Conservation (phyloP, 2,113 vertebrate species). For the Recurvirostra avosetta region DNA sequence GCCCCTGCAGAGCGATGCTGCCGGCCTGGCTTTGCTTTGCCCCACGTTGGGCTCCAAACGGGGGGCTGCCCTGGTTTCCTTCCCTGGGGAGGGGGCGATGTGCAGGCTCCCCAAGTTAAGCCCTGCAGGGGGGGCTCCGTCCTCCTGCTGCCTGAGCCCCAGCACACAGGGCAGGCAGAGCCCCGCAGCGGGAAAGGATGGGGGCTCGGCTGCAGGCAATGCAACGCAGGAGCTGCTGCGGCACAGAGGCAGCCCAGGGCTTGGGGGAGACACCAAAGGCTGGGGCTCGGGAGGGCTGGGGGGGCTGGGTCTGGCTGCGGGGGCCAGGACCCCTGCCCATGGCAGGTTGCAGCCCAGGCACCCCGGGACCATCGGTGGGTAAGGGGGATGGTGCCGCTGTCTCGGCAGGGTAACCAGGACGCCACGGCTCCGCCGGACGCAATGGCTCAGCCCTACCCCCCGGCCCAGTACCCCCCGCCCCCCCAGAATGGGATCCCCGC, state of each 20-base stretch:
- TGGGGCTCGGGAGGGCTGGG: accelerated
- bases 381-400: not conserved
- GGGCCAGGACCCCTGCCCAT: not conserved
- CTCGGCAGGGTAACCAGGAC: conserved; percentile 89
- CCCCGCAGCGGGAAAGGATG: accelerated
- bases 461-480: conserved; percentile 86
- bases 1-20: not conserved
- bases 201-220: accelerated
- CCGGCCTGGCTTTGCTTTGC: not conserved
- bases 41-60: accelerated
- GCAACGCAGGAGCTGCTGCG: accelerated
- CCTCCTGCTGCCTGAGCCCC: not conserved
- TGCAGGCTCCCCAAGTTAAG: not conserved
- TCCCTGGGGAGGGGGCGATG: not conserved
- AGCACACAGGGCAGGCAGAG: accelerated
- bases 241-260: not conserved
- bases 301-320: not conserved
- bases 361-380: accelerated
- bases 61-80: not conserved
- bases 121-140: accelerated
- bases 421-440: conserved; percentile 89
- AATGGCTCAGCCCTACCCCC: conserved; percentile 91
- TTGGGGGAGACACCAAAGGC: not conserved
- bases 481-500: conserved; percentile 89
- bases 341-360: not conserved